phyloP scores from a whole-genome alignment of 2,113 vertebrate species.

The Pelecanoides urinatrix region DNA sequence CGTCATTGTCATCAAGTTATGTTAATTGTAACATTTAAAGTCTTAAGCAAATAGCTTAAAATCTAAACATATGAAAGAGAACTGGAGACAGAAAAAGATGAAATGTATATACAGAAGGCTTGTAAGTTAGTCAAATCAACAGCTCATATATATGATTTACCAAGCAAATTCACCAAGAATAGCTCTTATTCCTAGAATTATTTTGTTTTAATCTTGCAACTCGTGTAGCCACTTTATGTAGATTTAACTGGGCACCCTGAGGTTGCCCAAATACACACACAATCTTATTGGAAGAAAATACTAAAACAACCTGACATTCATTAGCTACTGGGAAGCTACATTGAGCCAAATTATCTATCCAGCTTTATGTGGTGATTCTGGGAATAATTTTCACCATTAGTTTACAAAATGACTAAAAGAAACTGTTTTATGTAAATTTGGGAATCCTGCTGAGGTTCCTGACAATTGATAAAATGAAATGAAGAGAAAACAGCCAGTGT shows the following conservation, averaged over 20 bases:
- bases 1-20: neutral
- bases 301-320: neutral
- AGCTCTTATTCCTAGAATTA: neutral
- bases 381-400: constrained; percentile 35
- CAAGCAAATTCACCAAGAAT: neutral
- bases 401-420: constrained; percentile 44
- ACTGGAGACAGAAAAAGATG: neutral
- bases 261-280: constrained; percentile 1
- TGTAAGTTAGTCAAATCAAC: neutral
- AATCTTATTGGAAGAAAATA: neutral
- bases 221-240: neutral
- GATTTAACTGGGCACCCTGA: constrained; percentile 37
- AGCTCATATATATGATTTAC: neutral
- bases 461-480: constrained; percentile 41
- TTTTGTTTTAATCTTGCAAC: neutral
- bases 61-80: neutral
- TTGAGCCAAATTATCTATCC: constrained; percentile 10
- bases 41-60: neutral
- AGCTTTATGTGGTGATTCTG: constrained; percentile 15
- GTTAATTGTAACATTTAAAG: neutral
- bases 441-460: neutral
- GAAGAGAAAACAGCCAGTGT: neutral
- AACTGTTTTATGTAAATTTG: constrained; percentile 22
- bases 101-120: neutral
- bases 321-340: constrained; percentile 30